These are phyloP conservation scores for Pagetopsis macropterus DNA, from an alignment of 2,797 vertebrate species.

Conservation along the genomic window DNA sequence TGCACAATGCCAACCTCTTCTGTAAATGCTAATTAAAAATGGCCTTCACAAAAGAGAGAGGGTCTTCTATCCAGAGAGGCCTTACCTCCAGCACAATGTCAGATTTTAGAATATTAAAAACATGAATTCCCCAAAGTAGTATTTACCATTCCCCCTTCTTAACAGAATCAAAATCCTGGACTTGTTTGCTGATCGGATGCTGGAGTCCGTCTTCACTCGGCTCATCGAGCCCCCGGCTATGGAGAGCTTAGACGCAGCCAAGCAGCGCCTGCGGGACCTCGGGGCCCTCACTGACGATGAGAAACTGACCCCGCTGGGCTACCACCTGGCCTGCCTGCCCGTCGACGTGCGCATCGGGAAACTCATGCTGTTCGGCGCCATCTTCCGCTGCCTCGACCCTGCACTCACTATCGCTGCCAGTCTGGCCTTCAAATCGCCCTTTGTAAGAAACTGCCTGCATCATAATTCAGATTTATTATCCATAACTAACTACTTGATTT, in stretches of 20 bases:
- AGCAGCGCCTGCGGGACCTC: slow-evolving; percentile 90
- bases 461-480: neutral
- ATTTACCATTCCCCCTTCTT: neutral
- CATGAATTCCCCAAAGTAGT: neutral
- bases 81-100: neutral
- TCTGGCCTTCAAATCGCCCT: slow-evolving; percentile 92
- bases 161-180: slow-evolving; percentile 96
- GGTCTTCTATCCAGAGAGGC: neutral
- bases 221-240: slow-evolving; percentile 91
- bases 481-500: neutral
- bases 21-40: slow-evolving; percentile 3
- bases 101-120: neutral
- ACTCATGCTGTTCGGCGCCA: slow-evolving; percentile 96
- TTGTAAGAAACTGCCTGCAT: slow-evolving; percentile 70
- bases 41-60: neutral
- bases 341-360: slow-evolving; percentile 98
- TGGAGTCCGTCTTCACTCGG: slow-evolving; percentile 91
- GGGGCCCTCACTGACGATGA: slow-evolving; percentile 92
- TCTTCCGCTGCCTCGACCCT: slow-evolving; percentile 97
- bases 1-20: slow-evolving; percentile 8
- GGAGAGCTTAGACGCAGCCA: slow-evolving; percentile 88
- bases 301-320: slow-evolving; percentile 93
- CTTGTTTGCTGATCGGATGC: slow-evolving; percentile 86
- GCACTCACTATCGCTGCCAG: slow-evolving; percentile 97
- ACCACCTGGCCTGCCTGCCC: slow-evolving; percentile 96